Percentiles rank a stretch among this genome's conserved stretches.
phyloP scores from a whole-genome alignment of 1,140 invertebrate species.

The Brachionus sp. region DNA sequence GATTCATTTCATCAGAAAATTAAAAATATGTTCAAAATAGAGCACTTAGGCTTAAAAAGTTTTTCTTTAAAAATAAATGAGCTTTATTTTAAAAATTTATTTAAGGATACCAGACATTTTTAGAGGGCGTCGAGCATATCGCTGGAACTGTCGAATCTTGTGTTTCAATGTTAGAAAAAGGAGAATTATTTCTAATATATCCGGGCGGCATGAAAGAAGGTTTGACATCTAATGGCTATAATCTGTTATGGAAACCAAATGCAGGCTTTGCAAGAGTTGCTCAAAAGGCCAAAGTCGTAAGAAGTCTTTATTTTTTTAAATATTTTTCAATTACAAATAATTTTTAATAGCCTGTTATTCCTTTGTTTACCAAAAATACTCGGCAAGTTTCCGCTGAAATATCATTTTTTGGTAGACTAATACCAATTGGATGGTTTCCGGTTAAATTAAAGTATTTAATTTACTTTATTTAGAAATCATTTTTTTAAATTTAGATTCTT shows the following conservation, averaged over 20 bases:
- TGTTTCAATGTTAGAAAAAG: neutral
- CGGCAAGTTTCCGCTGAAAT: neutral
- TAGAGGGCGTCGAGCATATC: neutral
- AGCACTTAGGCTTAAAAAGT: too few relatives aligned
- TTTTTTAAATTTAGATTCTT: neutral
- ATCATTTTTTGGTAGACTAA: neutral
- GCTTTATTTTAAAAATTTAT: neutral
- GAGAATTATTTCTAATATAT: conserved; percentile 62
- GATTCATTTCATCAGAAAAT: too few relatives aligned
- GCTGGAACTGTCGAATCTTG: neutral
- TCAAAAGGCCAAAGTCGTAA: neutral
- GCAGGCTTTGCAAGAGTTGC: conserved; percentile 1
- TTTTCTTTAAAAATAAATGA: too few relatives aligned
- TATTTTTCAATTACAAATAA: neutral
- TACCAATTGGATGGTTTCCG: neutral
- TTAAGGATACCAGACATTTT: neutral
- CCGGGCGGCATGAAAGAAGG: conserved; percentile 75
- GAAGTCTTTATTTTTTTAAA: neutral
- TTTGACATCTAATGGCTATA: conserved; percentile 84
- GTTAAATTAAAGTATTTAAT: neutral
- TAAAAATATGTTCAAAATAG: neutral
- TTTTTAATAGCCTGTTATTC: neutral
- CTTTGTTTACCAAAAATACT: neutral
- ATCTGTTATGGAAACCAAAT: conserved; percentile 66
- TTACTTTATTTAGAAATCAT: neutral